Evolutionary conservation across 2,888 invertebrate genomes (phyloP).

Genomic region (Sympetrum striolatum): DNA sequence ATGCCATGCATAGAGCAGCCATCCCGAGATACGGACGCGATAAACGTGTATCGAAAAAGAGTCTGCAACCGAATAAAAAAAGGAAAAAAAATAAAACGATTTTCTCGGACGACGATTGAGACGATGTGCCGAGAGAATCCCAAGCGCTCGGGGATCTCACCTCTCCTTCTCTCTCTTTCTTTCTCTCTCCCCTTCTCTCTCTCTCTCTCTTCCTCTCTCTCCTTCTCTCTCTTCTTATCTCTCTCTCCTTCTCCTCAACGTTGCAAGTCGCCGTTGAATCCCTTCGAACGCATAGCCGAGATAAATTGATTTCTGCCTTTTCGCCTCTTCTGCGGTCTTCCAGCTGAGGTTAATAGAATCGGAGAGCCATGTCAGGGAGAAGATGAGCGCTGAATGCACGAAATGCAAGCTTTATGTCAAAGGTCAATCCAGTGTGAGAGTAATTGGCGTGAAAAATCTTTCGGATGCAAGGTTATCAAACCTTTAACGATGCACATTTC

Average conservation of each 20-base stretch:
- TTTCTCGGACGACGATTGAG: conserved; percentile 31
- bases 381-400: no score
- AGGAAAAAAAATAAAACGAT: background rate
- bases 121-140: conserved; percentile 29
- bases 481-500: no score
- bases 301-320: background rate
- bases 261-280: background rate
- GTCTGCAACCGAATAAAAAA: background rate
- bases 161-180: no score
- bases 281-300: background rate
- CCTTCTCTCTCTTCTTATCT: no score
- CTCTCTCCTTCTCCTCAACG: background rate
- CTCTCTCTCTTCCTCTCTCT: no score
- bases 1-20: background rate
- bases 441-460: no score
- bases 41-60: background rate
- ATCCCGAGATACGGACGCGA: background rate
- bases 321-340: background rate
- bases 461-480: no score
- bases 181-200: no score
- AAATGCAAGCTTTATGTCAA: no score
- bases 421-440: no score
- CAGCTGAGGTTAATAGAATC: no score
- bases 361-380: no score
- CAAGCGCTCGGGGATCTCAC: conserved; percentile 1